Percentiles rank a stretch among this genome's conserved stretches.
Conservation (phyloP, 2,797 vertebrate genomes). For the Columba guinea region DNA sequence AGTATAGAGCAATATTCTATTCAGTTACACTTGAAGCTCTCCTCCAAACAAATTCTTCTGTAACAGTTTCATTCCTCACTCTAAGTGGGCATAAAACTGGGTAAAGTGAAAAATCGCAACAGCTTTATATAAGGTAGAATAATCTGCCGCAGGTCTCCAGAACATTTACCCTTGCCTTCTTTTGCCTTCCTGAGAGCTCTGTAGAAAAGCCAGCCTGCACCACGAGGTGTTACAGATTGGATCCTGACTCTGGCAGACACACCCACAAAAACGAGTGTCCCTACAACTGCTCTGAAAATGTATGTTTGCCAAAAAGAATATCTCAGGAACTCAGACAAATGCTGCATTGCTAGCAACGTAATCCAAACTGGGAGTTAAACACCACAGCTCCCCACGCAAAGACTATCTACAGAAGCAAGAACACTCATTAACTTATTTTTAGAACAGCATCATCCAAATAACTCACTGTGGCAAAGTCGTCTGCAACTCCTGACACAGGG, state of each 20-base stretch:
- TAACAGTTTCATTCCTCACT: background rate
- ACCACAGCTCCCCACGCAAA: background rate
- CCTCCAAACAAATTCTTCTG: background rate
- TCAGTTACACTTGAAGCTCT: background rate
- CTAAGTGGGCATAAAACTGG: background rate
- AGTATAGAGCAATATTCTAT: background rate
- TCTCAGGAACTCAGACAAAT: background rate
- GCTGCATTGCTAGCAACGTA: fast-evolving
- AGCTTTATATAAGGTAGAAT: background rate
- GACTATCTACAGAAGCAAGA: background rate
- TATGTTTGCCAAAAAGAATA: background rate
- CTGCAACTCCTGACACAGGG: background rate
- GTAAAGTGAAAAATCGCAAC: background rate
- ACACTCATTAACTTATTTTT: background rate
- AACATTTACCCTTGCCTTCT: background rate
- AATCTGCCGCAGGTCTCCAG: background rate
- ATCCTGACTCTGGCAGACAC: fast-evolving
- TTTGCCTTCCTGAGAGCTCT: background rate
- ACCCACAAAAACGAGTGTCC: background rate
- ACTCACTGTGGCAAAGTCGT: background rate
- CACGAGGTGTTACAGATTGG: background rate
- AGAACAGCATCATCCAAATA: background rate
- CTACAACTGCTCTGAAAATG: background rate
- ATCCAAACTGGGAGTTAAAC: background rate
- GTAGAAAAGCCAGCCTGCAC: background rate